Evolutionary conservation across 2,113 vertebrate genomes (phyloP), one percentile per base, ranked within the genome.

Genomic region (Erinaceus europaeus): DNA sequence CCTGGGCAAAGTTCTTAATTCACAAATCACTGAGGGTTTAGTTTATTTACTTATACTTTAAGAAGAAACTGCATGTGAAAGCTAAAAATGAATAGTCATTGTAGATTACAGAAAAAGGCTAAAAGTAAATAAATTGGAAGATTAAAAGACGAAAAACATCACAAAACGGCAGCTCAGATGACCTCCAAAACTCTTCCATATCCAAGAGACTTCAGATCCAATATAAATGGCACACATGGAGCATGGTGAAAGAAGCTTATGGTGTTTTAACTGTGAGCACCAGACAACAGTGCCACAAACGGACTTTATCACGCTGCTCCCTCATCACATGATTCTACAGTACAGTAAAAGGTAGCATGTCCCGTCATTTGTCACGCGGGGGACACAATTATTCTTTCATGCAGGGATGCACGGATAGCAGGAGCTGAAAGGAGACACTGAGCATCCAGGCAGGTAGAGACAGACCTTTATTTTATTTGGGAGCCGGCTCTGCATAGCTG

Each of bases 31-130:
- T 95, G 38, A 29, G 20, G 88, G 38, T 52, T 12, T n/a, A n/a
- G 52, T 91, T 94, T 88, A 86, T 78, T 87, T 86, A 46, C 50
- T 89, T 91, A 21, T 23, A 62, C 13, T 71, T 36, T 87, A 46
- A 44, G 83, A 92, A 59, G 44, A 15, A 88, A 75, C 8, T 84
- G 25, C 34, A 14, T 21, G 2, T 80, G 94, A 75, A 38, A 81
- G 69, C 57, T 10, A 53, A 40, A 85, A 86, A 21, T 72, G 34
- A 73, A n/a, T 15, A 50, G 9, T 36, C 72, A 87, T 1, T 57
- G 1, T 14, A 69, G 72, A 69, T 7, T 79, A 79, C 15, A 27
- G 40, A 85, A 84, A 62, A n/a, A 13, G 1, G 25, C n/a, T 89
- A 57, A 80, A 89, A 86, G 40, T n/a, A 77, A 75, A 73, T 59